Base-by-base conservation (phyloP, 1,140 invertebrate species). In the Scaptomyza pallida region DNA sequence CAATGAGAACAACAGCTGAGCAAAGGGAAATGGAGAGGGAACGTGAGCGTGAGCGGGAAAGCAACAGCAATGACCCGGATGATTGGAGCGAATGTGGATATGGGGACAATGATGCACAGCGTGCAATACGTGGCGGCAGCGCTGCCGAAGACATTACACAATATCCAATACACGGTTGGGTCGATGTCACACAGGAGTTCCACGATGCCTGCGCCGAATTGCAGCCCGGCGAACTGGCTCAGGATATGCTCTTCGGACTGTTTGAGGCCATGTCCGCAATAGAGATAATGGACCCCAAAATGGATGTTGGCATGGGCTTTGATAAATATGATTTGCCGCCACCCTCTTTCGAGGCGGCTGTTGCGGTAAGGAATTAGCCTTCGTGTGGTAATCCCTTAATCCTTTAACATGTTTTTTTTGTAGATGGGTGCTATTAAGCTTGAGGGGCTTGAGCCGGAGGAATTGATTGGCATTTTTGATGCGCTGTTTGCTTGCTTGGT, bases 271-370 rank as follows among this genome's bases (percentile, higher is more conserved):
- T 99, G 98, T 99, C 98, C 8, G 98, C 98, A 0, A 99, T 99
- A 89, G 98, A 99, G 92, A 99, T 99, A 97, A 99, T 99, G 98
- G 98, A 99, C 92, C 98, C 98, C 1, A 99, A 99, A 94, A 99
- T 99, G 98, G 98, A 99, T 93, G 98, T 98, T 41, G 98, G 98
- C 17, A 99, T 99, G 98, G 92, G 98, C 74, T 98, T 97, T 90
- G 99, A 99, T 92, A 93, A 96, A 86, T 95, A 95, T 8, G 95
- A 95, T 73, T 95, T 96, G 80, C 95, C 97, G 91, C 95, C 97
- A 33, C 94, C 97, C n/a, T 97, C 95, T 55, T 97, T 99, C 90
- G 94, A 96, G 76, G 95, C 97, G 85, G 95, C 97, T 64, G 94
- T 98, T 16, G 94, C 95, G 86, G 96, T 97, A 92, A 91, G 74